phyloP scores from a whole-genome alignment of 2,888 invertebrate genomes.

The Tachystola acroxantha region DNA sequence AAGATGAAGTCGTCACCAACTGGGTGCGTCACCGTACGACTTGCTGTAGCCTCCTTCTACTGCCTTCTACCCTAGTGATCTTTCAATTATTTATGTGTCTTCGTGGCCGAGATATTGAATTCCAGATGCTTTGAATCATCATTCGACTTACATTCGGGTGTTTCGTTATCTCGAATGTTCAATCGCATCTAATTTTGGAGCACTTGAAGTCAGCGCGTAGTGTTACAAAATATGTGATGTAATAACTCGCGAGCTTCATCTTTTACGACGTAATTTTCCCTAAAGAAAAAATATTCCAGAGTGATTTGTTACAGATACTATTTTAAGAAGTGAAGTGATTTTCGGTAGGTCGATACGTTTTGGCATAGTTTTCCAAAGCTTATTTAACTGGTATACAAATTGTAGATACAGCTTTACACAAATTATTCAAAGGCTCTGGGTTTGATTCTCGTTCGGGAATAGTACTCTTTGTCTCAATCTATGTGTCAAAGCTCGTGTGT shows the following conservation, averaged over 20 bases:
- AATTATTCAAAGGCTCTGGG: too few species aligned
- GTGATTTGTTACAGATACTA: slow-evolving; percentile 13
- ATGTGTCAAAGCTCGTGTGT: too few species aligned
- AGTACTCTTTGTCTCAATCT: too few species aligned
- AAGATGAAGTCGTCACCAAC: slow-evolving; percentile 78
- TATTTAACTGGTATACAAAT: too few species aligned
- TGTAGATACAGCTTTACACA: too few species aligned
- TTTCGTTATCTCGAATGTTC: slow-evolving; percentile 18
- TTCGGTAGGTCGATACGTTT: background rate
- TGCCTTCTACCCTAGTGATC: background rate
- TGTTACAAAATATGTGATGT: slow-evolving; percentile 69
- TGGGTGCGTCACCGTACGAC: slow-evolving; percentile 71
- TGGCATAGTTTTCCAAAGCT: too few species aligned
- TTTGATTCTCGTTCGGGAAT: too few species aligned
- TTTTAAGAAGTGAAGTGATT: background rate
- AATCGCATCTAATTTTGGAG: slow-evolving; percentile 54
- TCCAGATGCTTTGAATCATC: slow-evolving; percentile 18
- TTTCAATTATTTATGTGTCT: slow-evolving; percentile 1
- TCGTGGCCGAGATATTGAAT: slow-evolving; percentile 12
- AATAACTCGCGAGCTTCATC: slow-evolving; percentile 38
- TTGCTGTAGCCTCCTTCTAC: background rate
- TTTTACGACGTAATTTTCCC: slow-evolving; percentile 37
- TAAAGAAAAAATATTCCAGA: slow-evolving; percentile 21
- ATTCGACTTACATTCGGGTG: slow-evolving; percentile 12
- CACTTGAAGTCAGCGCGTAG: slow-evolving; percentile 49